Percentiles rank a stretch among this genome's conserved stretches.
Evolutionary conservation across 2,113 vertebrate genomes (phyloP).

Genomic region (Pseudorhombus dupliciocellatus): DNA sequence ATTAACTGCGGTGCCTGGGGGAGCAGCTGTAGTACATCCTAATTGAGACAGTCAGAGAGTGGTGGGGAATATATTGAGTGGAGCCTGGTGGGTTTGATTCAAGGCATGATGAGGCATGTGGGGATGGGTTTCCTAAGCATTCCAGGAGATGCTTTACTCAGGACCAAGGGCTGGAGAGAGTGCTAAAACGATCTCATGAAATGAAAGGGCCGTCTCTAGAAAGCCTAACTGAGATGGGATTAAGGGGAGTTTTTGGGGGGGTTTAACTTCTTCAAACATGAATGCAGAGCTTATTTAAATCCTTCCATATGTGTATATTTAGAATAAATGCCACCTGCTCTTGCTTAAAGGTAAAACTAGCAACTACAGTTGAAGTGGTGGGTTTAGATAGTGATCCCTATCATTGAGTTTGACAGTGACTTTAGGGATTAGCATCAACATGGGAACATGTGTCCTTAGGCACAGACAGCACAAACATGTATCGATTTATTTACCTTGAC

Average conservation of each 20-base stretch:
- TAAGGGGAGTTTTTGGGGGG: conserved; percentile 10
- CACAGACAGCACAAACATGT: conserved; percentile 6
- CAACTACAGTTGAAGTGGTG: not conserved
- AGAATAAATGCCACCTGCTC: not conserved
- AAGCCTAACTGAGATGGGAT: conserved; percentile 3
- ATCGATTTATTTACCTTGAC: conserved; percentile 14
- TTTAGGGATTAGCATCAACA: conserved; percentile 4
- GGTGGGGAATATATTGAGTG: conserved; percentile 26
- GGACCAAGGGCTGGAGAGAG: not conserved
- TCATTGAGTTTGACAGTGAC: conserved; percentile 6
- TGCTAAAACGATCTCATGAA: conserved; percentile 18
- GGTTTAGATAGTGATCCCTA: not conserved
- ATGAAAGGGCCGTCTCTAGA: not conserved
- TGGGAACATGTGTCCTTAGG: conserved; percentile 28
- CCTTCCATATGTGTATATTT: not conserved
- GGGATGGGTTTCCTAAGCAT: not conserved
- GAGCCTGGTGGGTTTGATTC: conserved; percentile 37
- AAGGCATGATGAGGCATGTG: conserved; percentile 6
- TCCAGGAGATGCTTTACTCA: not conserved
- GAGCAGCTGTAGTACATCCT: conserved; percentile 43
- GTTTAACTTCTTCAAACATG: conserved; percentile 21
- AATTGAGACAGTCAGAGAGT: conserved; percentile 48
- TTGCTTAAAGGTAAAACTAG: not conserved
- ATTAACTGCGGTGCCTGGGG: conserved; percentile 52
- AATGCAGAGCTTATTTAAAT: conserved; percentile 5